Evolutionary conservation across 2,113 vertebrate species (phyloP), one percentile per base, ranked within the genome.

Genomic region (Lampris incognitus): DNA sequence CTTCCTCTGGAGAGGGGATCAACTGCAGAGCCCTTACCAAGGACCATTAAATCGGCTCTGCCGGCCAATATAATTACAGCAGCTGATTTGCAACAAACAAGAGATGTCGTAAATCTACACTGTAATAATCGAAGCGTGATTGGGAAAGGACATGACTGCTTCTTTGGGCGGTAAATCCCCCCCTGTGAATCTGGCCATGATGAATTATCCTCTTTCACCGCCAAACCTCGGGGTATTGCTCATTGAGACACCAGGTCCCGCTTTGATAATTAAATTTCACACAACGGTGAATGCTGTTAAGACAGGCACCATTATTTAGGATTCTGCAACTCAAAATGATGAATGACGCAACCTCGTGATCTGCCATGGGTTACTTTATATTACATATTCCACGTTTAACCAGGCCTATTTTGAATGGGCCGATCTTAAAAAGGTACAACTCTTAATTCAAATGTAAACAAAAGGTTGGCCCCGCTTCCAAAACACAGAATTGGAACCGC

Each of bases 21-120:
- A 70, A 63, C 73, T 0, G 4, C 36, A 72, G 52, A 70, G 44
- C 49, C 66, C 40, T 57, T 60, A 66, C 51, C 49, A 41, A 62
- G 10, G 44, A n/a, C 62, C 51, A 79, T 78, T 82, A 71, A 65
- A 61, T 63, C 76, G 67, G 44, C 66, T 83, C 63, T 42, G 68
- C 51, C 83, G 65, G 67, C 40, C 5, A 6, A 8, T 40, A 39
- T 84, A 84, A 87, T 87, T 84, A 79, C 61, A 68, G 42, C 44
- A 36, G 54, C 13, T 82, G 57, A 83, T 86, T 73, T 74, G 65
- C 63, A 79, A 61, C 64, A 55, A 78, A 63, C 10, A 56, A 13
- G 40, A 13, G 3, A 58, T 3, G 60, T 63, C 13, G n/a, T 76
- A 71, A 69, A 76, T 71, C 51, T 51, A 41, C 46, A 13, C 51